phyloP scores from a whole-genome alignment of 1,140 invertebrate genomes.

The Himalopsyche phryganea region DNA sequence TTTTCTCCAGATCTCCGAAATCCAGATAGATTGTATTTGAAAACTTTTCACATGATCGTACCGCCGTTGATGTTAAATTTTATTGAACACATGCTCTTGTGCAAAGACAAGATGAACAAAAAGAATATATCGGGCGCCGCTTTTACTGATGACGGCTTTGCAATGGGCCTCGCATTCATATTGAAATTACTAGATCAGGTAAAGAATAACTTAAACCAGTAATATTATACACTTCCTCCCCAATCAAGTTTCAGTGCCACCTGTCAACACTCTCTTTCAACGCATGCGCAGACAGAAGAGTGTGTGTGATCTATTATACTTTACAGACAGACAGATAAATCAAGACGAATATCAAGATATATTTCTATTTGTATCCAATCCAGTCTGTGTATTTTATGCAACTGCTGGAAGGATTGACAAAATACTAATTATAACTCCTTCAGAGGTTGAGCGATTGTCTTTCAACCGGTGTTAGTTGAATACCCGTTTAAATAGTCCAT shows the following conservation, averaged over 20 bases:
- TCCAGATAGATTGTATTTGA: constrained; percentile 83
- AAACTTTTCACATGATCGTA: constrained; percentile 91
- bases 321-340: constrained; percentile 34
- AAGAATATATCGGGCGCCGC: constrained; percentile 82
- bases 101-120: constrained; percentile 89
- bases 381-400: too few relatives aligned
- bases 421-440: too few relatives aligned
- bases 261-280: too few relatives aligned
- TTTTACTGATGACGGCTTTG: constrained; percentile 98
- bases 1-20: constrained; percentile 87
- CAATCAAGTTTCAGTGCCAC: too few relatives aligned
- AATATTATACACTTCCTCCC: constrained; percentile 7
- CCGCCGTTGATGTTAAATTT: constrained; percentile 94
- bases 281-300: too few relatives aligned
- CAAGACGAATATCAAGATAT: background rate
- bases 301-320: too few relatives aligned
- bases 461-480: too few relatives aligned
- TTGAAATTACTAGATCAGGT: constrained; percentile 67
- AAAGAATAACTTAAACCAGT: constrained; percentile 10
- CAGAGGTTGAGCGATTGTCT: too few relatives aligned
- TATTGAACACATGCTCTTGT: constrained; percentile 87
- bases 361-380: too few relatives aligned
- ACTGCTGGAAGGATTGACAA: too few relatives aligned
- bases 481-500: too few relatives aligned
- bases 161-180: constrained; percentile 83